Base-by-base conservation (phyloP, 2,888 invertebrate genomes). In the Prostheceraeus crozeri region DNA sequence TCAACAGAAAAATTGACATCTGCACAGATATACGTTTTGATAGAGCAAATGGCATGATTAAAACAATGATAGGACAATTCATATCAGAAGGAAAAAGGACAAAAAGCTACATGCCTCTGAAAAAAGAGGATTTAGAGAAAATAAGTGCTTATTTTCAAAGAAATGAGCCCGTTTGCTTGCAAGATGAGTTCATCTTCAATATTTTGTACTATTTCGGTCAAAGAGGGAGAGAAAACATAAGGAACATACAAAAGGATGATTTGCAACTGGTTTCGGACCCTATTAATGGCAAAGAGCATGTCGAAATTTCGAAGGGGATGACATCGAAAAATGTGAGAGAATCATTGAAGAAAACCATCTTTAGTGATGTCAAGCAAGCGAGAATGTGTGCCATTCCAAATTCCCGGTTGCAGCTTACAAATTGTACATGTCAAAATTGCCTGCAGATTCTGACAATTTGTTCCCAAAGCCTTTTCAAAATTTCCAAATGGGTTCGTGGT, bases 151-250 rank as follows among this genome's bases (percentile, higher is more conserved):
- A 40, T 40, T 40, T 40, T 40, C n/a, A 40, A 16, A 14, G 40
- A 16, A 16, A 6, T 40, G 19, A 40, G n/a, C 40, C 40, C n/a
- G 19, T 16, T 16, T 40, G 40, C 40, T 19, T 40, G n/a, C 40
- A 40, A 40, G 40, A 8, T 19, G 40, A 40, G 19, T 40, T 40
- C 40, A 40, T 40, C 40, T 40, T 33, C 19, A 40, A 40, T 40
- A n/a, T 40, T 4, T 16, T 40, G 19, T 40, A 40, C 40, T 40
- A 40, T 40, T 40, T 40, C 19, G 6, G 40, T 4, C 40, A 4
- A 14, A n/a, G n/a, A n/a, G 40, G n/a, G 14, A 6, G 40, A 19
- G 19, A 40, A 40, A 14, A 40, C 19, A 19, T 40, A 40, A 40
- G 19, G 40, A 14, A 40, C 14, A 16, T 8, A 40, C n/a, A 16